Percentiles rank a stretch among this genome's conserved stretches.
These are phyloP conservation scores for Pituophis catenifer DNA, from an alignment of 2,113 vertebrate genomes.

Conservation along the genomic window DNA sequence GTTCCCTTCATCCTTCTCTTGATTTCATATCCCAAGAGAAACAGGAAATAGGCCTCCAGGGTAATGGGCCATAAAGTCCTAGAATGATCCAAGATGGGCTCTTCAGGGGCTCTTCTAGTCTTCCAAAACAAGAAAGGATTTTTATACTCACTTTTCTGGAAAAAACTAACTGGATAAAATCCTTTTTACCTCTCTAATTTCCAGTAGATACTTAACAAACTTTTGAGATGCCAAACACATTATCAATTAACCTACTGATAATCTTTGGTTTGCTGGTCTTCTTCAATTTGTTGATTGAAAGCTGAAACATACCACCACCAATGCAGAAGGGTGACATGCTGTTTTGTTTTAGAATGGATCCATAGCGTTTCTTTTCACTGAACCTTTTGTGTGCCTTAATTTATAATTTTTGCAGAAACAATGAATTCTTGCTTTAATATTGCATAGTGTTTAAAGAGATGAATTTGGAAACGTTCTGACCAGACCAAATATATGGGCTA, in stretches of 20 bases:
- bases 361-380: no score
- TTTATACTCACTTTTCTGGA: neutral
- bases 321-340: neutral
- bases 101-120: neutral
- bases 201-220: neutral
- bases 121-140: neutral
- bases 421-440: neutral
- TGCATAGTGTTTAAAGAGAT: neutral
- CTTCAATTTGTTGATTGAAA: neutral
- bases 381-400: no score
- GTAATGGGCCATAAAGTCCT: neutral
- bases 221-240: neutral
- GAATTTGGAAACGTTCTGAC: neutral
- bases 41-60: neutral
- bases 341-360: neutral
- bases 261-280: neutral
- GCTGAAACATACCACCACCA: neutral
- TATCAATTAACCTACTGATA: neutral
- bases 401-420: neutral
- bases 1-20: neutral
- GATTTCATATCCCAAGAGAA: neutral
- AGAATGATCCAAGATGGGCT: neutral
- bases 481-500: constrained; percentile 19
- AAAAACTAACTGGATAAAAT: neutral
- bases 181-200: neutral